Percentiles rank a stretch among this genome's conserved stretches.
phyloP scores from a whole-genome alignment of 2,797 vertebrate species.

The Oophaga sylvatica region DNA sequence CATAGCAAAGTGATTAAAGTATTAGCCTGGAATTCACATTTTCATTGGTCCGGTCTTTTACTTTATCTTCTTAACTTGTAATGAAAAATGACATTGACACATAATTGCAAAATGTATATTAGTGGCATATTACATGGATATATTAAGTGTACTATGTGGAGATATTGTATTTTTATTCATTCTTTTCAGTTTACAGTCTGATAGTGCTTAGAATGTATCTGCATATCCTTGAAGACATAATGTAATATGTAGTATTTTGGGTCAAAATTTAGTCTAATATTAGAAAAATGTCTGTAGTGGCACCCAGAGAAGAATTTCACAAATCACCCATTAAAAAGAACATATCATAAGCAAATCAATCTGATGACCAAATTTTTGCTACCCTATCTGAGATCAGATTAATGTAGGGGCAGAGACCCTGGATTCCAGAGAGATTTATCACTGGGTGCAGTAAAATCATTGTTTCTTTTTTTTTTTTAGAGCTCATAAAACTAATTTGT shows the following conservation, averaged over 20 bases:
- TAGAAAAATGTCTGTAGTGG: background rate
- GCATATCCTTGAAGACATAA: background rate
- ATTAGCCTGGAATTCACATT: slow-evolving; percentile 34
- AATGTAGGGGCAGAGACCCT: too few relatives aligned
- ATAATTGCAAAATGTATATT: slow-evolving; percentile 29
- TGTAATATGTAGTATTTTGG: too few relatives aligned
- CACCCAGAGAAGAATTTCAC: background rate
- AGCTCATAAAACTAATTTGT: too few relatives aligned
- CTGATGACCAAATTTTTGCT: too few relatives aligned
- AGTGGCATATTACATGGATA: slow-evolving; percentile 24
- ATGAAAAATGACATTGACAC: slow-evolving; percentile 23
- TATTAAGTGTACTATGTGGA: background rate
- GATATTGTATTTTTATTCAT: slow-evolving; percentile 1
- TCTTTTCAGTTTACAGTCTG: background rate
- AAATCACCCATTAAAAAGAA: background rate
- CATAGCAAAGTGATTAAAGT: slow-evolving; percentile 44
- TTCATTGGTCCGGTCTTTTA: slow-evolving; percentile 22
- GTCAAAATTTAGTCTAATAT: background rate
- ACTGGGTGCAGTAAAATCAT: too few relatives aligned
- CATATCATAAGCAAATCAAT: too few relatives aligned
- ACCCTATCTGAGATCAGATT: too few relatives aligned
- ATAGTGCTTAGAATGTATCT: background rate
- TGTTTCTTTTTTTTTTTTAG: too few relatives aligned
- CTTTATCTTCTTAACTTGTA: slow-evolving; percentile 28
- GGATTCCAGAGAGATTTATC: too few relatives aligned